These are phyloP conservation scores for Thecocarcelia acutangulata DNA, from an alignment of 2,888 invertebrate species.

Conservation along the genomic window DNA sequence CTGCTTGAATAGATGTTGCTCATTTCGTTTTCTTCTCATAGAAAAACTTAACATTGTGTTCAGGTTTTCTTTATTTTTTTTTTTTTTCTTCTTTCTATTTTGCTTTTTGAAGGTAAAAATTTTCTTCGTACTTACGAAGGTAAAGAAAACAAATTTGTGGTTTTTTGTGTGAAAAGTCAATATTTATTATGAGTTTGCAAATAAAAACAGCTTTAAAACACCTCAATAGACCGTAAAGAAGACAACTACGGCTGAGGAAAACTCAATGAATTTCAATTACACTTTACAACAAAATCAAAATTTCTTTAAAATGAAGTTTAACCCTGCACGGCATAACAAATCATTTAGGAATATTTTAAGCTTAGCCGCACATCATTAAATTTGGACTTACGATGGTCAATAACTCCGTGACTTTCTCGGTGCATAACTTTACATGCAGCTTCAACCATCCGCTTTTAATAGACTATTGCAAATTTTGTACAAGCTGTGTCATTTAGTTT, in stretches of 20 bases:
- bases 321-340: too few relatives aligned
- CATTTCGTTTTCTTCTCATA: slow-evolving; percentile 11
- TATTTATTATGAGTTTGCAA: slow-evolving; percentile 42
- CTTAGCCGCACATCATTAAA: too few relatives aligned
- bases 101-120: slow-evolving; percentile 24
- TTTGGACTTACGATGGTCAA: too few relatives aligned
- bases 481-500: too few relatives aligned
- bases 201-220: slow-evolving; percentile 26
- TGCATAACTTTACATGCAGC: too few relatives aligned
- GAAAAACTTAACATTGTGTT: slow-evolving; percentile 11
- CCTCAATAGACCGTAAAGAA: not conserved
- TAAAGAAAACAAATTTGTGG: slow-evolving; percentile 64
- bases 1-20: slow-evolving; percentile 42
- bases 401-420: too few relatives aligned
- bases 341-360: too few relatives aligned
- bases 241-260: not conserved
- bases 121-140: slow-evolving; percentile 33
- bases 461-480: too few relatives aligned
- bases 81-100: not conserved
- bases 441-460: too few relatives aligned
- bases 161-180: slow-evolving; percentile 58
- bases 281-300: not conserved
- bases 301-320: not conserved
- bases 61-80: not conserved
- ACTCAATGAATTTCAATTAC: not conserved